phyloP scores from a whole-genome alignment of 2,888 invertebrate genomes.

The Minunthozetes semirufus region DNA sequence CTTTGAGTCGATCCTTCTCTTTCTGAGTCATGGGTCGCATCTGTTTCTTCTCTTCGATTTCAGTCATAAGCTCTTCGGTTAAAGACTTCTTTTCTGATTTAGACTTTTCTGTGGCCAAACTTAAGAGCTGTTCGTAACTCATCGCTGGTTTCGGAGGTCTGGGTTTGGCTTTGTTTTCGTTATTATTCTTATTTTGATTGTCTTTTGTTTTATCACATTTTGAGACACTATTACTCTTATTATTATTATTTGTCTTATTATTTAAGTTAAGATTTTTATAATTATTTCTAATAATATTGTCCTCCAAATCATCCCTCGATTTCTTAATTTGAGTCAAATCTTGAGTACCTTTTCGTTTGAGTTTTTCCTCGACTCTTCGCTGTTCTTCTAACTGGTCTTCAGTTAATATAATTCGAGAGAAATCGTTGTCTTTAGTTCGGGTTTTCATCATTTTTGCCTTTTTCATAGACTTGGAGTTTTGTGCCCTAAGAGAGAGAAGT shows the following conservation, averaged over 20 bases:
- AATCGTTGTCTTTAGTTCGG: slow-evolving; percentile 42
- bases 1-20: slow-evolving; percentile 37
- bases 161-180: neutral
- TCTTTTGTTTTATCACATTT: neutral
- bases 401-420: slow-evolving; percentile 39
- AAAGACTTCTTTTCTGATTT: slow-evolving; percentile 19
- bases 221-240: neutral
- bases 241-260: neutral
- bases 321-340: neutral
- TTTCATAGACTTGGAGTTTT: slow-evolving; percentile 40
- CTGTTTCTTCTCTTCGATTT: slow-evolving; percentile 38
- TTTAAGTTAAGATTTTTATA: neutral
- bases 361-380: slow-evolving; percentile 38
- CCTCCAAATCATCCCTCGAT: neutral
- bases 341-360: slow-evolving; percentile 34
- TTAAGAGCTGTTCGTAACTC: slow-evolving; percentile 27
- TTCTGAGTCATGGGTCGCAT: slow-evolving; percentile 38
- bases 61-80: slow-evolving; percentile 29
- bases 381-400: slow-evolving; percentile 39
- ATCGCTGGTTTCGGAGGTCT: slow-evolving; percentile 8
- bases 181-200: neutral
- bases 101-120: slow-evolving; percentile 30
- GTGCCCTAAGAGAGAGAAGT: slow-evolving; percentile 38
- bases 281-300: neutral
- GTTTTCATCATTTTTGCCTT: slow-evolving; percentile 42